A percentile compares a stretch with the other conserved stretches of the same genome.
phyloP scores from a whole-genome alignment of 53 echinoderm and acorn worm species.

The Luidia sarsii region DNA sequence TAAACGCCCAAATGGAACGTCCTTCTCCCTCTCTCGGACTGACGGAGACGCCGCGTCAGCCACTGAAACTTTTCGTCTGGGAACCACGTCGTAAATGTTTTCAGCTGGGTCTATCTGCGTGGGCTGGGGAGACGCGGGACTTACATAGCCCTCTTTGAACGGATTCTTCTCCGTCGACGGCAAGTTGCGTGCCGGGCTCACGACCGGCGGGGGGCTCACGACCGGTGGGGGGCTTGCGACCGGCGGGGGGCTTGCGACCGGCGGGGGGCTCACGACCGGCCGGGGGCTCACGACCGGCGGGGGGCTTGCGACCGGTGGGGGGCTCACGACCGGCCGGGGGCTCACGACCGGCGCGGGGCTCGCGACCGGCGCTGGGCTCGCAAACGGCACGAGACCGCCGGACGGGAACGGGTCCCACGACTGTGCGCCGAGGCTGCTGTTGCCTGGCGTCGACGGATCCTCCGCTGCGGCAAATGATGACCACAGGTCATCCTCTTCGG shows the following conservation, averaged over 20 bases:
- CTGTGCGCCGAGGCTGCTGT: background rate
- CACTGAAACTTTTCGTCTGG: too few species aligned
- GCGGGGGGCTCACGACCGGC: constrained; percentile 19
- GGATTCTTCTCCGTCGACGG: background rate
- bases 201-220: background rate
- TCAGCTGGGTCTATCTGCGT: too few species aligned
- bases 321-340: background rate
- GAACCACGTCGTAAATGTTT: too few species aligned
- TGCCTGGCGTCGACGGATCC: background rate
- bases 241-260: constrained; percentile 8
- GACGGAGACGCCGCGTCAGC: too few species aligned
- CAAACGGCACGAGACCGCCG: too few species aligned
- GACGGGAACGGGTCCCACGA: constrained; percentile 48
- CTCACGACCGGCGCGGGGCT: constrained; percentile 17
- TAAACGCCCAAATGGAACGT: too few species aligned
- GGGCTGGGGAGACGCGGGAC: background rate
- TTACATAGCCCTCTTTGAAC: constrained; percentile 1
- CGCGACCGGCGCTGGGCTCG: constrained; percentile 1
- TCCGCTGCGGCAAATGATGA: constrained; percentile 55
- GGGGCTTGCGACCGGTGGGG: background rate
- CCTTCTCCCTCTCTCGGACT: too few species aligned
- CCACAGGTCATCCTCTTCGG: constrained; percentile 95
- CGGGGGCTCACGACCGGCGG: background rate
- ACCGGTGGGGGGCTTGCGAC: background rate
- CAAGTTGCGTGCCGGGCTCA: background rate